Evolutionary conservation across 2,113 vertebrate genomes (phyloP).

Genomic region (Saccopteryx leptura): DNA sequence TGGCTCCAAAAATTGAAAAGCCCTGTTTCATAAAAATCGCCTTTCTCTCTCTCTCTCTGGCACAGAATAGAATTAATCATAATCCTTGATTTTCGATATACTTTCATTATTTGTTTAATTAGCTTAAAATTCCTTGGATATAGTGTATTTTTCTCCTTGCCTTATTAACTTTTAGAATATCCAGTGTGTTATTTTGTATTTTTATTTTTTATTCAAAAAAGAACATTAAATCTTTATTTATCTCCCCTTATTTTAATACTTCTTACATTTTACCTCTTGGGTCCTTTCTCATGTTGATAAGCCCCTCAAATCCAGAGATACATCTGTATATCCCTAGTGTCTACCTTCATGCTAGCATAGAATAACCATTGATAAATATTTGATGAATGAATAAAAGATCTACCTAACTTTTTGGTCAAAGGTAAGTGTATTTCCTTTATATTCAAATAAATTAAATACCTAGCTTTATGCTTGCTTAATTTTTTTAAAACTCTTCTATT

Average conservation of each 20-base stretch:
- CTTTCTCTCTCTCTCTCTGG: neutral
- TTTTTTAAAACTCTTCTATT: neutral
- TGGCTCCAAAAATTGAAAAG: neutral
- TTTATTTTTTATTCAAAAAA: slow-evolving; percentile 21
- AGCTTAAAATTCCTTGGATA: neutral
- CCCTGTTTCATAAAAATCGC: neutral
- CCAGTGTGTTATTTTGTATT: neutral
- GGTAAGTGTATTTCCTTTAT: neutral
- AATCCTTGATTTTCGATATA: neutral
- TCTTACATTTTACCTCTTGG: neutral
- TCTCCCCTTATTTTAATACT: neutral
- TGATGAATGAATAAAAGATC: neutral
- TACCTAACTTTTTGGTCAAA: slow-evolving; percentile 27
- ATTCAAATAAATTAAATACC: slow-evolving; percentile 1
- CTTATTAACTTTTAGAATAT: slow-evolving; percentile 1
- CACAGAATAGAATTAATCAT: neutral
- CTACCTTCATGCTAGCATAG: neutral
- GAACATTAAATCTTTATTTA: neutral
- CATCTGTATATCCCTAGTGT: neutral
- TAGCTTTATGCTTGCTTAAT: neutral
- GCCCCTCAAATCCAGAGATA: neutral
- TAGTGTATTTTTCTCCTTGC: neutral
- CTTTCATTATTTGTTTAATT: slow-evolving; percentile 40
- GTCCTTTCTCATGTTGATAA: neutral
- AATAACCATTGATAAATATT: slow-evolving; percentile 18